These are phyloP conservation scores for Crocodylus rhombifer DNA, from an alignment of 2,797 vertebrate species.

Conservation along the genomic window DNA sequence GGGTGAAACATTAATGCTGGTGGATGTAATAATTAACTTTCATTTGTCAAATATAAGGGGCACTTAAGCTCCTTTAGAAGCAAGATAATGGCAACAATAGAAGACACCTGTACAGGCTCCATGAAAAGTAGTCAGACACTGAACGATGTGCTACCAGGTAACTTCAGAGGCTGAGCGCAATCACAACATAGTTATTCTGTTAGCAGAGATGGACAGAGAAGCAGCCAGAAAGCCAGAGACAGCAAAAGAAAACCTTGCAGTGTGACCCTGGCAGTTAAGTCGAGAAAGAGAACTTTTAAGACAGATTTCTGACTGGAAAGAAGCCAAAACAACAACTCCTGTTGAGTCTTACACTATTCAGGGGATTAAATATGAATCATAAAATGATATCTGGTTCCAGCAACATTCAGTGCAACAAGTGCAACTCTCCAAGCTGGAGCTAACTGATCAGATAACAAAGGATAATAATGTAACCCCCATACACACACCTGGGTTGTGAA, in stretches of 20 bases:
- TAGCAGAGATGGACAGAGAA: background rate
- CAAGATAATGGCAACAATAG: rapidly evolving
- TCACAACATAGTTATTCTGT: too few species aligned
- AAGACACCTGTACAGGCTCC: background rate
- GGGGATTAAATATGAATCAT: background rate
- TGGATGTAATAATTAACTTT: background rate
- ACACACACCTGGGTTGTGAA: too few species aligned
- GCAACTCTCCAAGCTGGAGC: too few species aligned
- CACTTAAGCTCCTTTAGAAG: background rate
- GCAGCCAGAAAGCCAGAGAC: background rate
- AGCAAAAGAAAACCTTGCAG: conserved; percentile 14
- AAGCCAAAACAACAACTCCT: background rate
- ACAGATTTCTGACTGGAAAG: conserved; percentile 2
- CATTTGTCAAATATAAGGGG: background rate
- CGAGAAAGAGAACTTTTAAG: background rate
- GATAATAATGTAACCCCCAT: too few species aligned
- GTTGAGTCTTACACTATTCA: too few species aligned
- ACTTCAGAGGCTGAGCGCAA: too few species aligned
- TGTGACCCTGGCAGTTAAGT: background rate
- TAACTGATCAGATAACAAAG: too few species aligned
- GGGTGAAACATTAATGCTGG: background rate
- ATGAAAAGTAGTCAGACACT: background rate
- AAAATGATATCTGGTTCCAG: background rate
- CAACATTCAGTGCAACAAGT: too few species aligned
- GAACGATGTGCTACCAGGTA: background rate